Evolutionary conservation across 1,140 invertebrate genomes (phyloP).

Genomic region (Listronotus oregonensis): DNA sequence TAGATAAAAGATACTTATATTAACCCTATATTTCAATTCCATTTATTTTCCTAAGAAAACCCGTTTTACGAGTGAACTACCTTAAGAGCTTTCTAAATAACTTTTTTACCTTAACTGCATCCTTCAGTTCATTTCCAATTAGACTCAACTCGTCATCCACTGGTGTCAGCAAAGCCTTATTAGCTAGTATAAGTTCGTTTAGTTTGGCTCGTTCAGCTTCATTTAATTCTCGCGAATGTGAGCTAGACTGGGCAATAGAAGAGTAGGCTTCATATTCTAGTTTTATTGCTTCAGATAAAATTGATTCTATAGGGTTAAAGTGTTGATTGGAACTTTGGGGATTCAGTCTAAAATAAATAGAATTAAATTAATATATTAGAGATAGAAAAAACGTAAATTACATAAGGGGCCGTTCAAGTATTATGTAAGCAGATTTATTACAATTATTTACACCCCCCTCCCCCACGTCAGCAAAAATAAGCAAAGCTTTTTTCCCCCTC

Average conservation of each 20-base stretch:
- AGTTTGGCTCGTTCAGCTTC: conserved; percentile 81
- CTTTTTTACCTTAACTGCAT: conserved; percentile 18
- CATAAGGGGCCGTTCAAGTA: not conserved
- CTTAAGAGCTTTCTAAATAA: too few species aligned
- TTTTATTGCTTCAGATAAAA: conserved; percentile 81
- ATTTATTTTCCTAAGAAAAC: too few species aligned
- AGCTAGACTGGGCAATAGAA: conserved; percentile 63
- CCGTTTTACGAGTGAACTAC: too few species aligned
- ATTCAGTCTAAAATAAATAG: conserved; percentile 21
- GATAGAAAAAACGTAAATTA: too few species aligned
- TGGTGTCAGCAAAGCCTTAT: conserved; percentile 79
- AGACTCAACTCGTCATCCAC: conserved; percentile 74
- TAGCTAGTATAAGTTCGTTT: conserved; percentile 81
- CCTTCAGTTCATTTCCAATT: conserved; percentile 30
- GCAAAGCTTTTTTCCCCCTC: too few species aligned
- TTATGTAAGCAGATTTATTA: too few species aligned
- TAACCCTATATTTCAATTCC: not conserved
- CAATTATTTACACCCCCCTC: too few species aligned
- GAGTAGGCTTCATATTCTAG: conserved; percentile 77
- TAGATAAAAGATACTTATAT: too few species aligned
- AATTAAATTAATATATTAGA: not conserved
- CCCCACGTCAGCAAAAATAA: too few species aligned
- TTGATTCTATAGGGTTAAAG: conserved; percentile 76
- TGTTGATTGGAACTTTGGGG: conserved; percentile 4
- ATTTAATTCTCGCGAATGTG: conserved; percentile 72